A percentile compares a stretch with the other conserved stretches of the same genome.
phyloP scores from a whole-genome alignment of 2,113 vertebrate genomes.

The Oncorhynchus gorbuscha region DNA sequence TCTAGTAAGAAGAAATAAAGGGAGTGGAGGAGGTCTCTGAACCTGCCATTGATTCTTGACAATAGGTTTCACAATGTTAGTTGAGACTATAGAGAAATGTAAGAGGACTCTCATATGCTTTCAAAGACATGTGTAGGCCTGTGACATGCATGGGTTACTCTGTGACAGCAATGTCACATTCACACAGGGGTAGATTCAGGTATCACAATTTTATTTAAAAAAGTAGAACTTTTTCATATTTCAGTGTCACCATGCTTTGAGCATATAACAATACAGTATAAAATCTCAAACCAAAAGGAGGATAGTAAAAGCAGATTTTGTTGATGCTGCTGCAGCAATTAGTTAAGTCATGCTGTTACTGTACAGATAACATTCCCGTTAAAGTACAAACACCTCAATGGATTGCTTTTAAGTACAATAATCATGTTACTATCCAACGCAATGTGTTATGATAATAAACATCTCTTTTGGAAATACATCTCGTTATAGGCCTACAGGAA shows the following conservation, averaged over 20 bases:
- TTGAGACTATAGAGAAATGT: too few species aligned
- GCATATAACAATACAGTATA: constrained; percentile 80
- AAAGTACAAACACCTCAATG: constrained; percentile 68
- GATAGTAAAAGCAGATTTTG: constrained; percentile 72
- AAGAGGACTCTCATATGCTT: too few species aligned
- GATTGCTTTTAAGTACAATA: constrained; percentile 52
- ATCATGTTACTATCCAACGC: constrained; percentile 30
- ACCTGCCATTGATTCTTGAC: too few species aligned
- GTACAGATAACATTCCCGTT: constrained; percentile 72
- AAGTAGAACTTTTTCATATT: constrained; percentile 76
- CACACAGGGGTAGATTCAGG: constrained; percentile 60
- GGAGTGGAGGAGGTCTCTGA: too few species aligned
- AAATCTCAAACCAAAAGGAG: constrained; percentile 73
- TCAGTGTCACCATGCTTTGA: constrained; percentile 78
- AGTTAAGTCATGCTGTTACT: constrained; percentile 78
- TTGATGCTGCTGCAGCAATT: constrained; percentile 73
- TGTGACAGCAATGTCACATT: neutral
- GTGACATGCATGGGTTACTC: too few species aligned
- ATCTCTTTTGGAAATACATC: constrained; percentile 41
- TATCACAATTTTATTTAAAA: constrained; percentile 84
- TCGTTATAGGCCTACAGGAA: constrained; percentile 48
- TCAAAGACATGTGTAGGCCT: too few species aligned
- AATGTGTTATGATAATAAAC: constrained; percentile 47
- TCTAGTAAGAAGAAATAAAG: too few species aligned
- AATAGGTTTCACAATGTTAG: too few species aligned